Evolutionary conservation across 2,113 vertebrate genomes (phyloP).

Genomic region (Siphamia tubifer): DNA sequence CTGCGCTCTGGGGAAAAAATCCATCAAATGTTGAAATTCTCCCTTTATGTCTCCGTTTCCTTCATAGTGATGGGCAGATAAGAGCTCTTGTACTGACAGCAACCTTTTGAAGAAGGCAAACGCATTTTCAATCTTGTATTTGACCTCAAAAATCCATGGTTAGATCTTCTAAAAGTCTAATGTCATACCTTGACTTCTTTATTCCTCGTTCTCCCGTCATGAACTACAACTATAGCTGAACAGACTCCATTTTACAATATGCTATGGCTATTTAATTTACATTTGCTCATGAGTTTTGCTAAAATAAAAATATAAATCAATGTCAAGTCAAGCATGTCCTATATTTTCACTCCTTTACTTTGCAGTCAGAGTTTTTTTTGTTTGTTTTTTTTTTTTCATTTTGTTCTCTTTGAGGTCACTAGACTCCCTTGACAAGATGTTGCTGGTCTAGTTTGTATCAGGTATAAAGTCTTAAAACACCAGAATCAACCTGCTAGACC

Average conservation of each 20-base stretch:
- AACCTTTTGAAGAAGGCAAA: slow-evolving; percentile 5
- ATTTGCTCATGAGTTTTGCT: background rate
- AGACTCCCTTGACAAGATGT: no score
- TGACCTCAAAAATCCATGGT: background rate
- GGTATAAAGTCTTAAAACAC: no score
- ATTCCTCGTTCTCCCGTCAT: background rate
- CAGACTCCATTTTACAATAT: background rate
- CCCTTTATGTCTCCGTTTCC: background rate
- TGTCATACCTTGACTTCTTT: background rate
- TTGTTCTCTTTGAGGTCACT: no score
- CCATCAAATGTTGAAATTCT: slow-evolving; percentile 5
- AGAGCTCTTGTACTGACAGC: slow-evolving; percentile 1
- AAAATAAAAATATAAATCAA: no score
- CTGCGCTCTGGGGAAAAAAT: background rate
- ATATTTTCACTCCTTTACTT: no score
- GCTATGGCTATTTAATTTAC: background rate
- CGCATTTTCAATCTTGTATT: background rate
- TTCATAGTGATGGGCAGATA: background rate
- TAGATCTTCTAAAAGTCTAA: background rate
- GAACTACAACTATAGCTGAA: no score
- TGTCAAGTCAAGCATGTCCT: no score
- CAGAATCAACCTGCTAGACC: no score
- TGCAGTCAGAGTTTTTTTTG: no score
- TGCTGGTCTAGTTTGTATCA: no score
- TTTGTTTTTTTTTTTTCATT: no score